Conservation (phyloP, 2,888 invertebrate genomes). For the Apamea anceps region DNA sequence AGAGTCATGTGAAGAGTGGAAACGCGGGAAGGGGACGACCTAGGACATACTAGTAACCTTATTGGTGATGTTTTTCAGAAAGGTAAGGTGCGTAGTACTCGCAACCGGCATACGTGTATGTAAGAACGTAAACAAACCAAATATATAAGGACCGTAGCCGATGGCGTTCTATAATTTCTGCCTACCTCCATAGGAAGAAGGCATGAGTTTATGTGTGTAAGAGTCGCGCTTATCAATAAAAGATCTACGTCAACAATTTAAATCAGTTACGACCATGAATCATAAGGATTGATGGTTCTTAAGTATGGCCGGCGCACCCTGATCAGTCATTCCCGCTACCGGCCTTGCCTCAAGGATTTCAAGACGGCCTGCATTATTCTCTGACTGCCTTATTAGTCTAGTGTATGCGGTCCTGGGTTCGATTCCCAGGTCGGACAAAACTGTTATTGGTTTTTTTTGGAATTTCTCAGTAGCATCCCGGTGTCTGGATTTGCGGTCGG, state of each 20-base stretch:
- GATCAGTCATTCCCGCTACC: background rate
- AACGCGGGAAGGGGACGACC: background rate
- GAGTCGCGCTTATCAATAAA: background rate
- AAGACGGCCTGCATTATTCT: background rate
- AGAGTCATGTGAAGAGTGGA: background rate
- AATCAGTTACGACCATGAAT: constrained; percentile 43
- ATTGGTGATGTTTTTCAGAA: background rate
- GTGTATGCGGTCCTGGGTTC: background rate
- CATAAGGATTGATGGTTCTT: constrained; percentile 11
- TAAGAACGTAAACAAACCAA: background rate
- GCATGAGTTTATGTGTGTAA: background rate
- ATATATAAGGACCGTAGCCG: background rate
- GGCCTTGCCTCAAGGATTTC: background rate
- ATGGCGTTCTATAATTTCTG: background rate
- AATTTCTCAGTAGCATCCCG: background rate
- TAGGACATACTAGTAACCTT: background rate
- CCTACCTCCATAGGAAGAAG: background rate
- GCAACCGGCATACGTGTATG: background rate
- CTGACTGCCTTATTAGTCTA: background rate
- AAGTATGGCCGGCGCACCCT: constrained; percentile 16
- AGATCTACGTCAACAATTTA: constrained; percentile 36
- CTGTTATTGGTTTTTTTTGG: background rate
- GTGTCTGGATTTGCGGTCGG: background rate
- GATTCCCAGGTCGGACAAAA: background rate
- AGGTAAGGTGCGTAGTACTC: background rate